Base-by-base conservation (phyloP, 2,888 invertebrate genomes). In the Hymenopus coronatus region DNA sequence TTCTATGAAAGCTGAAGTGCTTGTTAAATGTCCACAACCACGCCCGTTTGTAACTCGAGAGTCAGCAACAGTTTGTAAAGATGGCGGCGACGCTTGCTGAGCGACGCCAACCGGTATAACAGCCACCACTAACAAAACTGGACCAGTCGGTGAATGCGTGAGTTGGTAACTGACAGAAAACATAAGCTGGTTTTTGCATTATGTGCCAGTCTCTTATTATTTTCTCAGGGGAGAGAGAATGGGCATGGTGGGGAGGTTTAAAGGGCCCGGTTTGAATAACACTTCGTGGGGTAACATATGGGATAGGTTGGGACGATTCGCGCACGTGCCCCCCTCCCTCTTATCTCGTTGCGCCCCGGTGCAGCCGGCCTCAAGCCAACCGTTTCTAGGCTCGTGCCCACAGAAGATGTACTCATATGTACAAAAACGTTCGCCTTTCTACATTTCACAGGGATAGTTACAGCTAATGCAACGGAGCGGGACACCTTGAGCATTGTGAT, bases 321-420 rank as follows among this genome's bases (percentile, higher is more conserved):
- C 54, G 54, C 54, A 70, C 54, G 54, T 70, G 54, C 28, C 87
- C 70, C 87, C 81, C 81, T n/a, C 82, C 25, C 12, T 15, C 87
- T 82, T 82, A 28, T 86, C 86, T 70, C 28, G 33, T 27, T 46
- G n/a, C 33, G 33, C 27, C 54, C 25, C 15, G 85, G 70, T 85
- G 85, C 84, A 84, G 84, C 85, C 85, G 85, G 40, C 28, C 54
- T 28, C 46, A 82, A 87, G 87, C 87, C 54, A 82, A 82, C 87
- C 87, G 87, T 87, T 87, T 82, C 87, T 14, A 82, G 87, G 30
- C 87, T 87, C 87, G 87, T 87, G 87, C 82, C 87, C 25, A 25
- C 28, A 25, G 27, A 81, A 85, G 30, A 3, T 86, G 30, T 81
- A 28, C 12, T 25, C 70, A 25, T 70, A 25, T 28, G 25, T 7